A percentile compares a stretch with the other conserved stretches of the same genome.
phyloP scores from a whole-genome alignment of 2,797 vertebrate genomes.

The Leptoclinus maculatus region DNA sequence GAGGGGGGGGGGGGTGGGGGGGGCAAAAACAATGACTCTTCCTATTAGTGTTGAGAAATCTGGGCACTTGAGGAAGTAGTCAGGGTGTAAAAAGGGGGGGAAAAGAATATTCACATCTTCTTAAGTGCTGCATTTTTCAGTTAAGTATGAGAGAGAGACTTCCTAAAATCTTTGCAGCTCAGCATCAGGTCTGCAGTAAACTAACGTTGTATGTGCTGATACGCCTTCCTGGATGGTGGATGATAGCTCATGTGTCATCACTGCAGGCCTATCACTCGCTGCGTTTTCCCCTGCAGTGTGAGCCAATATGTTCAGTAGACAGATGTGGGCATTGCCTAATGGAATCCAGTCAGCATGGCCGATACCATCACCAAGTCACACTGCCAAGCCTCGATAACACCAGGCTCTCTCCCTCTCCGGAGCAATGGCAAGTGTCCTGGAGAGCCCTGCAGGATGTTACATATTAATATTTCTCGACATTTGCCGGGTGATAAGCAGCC shows the following conservation, averaged over 20 bases:
- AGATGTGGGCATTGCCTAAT: slow-evolving; percentile 81
- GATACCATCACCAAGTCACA: slow-evolving; percentile 80
- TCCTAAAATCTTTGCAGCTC: slow-evolving; percentile 55
- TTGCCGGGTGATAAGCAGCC: slow-evolving; percentile 75
- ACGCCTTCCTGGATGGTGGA: slow-evolving; percentile 65
- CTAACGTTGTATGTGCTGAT: slow-evolving; percentile 61
- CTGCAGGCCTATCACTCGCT: slow-evolving; percentile 67
- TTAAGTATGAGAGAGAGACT: slow-evolving; percentile 36
- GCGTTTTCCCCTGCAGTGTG: slow-evolving; percentile 49
- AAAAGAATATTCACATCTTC: slow-evolving; percentile 44
- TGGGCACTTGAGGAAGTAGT: slow-evolving; percentile 50
- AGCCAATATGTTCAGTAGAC: slow-evolving; percentile 77
- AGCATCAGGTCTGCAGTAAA: slow-evolving; percentile 65
- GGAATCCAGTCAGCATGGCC: slow-evolving; percentile 78
- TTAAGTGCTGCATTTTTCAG: slow-evolving; percentile 27
- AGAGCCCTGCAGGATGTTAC: slow-evolving; percentile 79
- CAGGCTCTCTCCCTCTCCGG: slow-evolving; percentile 63
- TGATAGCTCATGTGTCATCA: slow-evolving; percentile 73
- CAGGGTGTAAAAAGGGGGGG: slow-evolving; percentile 24
- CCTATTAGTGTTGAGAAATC: slow-evolving; percentile 64
- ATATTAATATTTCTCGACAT: slow-evolving; percentile 83
- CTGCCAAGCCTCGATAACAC: slow-evolving; percentile 79
- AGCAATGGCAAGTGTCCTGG: slow-evolving; percentile 75
- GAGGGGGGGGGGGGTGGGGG: neutral
- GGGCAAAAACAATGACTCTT: slow-evolving; percentile 21